Base-by-base conservation (phyloP, 2,113 vertebrate species). In the Sinosuthora webbiana region DNA sequence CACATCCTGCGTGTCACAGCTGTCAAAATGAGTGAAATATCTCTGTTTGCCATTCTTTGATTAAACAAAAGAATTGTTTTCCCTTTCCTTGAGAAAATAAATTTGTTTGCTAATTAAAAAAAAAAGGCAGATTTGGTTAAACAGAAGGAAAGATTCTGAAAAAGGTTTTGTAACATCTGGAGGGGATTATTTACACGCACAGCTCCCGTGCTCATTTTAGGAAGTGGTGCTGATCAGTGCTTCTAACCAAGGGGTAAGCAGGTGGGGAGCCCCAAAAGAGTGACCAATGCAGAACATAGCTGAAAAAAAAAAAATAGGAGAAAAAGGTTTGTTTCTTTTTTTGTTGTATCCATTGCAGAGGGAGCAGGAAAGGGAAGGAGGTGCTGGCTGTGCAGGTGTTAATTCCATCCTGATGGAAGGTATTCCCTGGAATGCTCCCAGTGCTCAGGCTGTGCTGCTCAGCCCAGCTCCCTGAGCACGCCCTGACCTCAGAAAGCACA, bases 241-340 rank as follows among this genome's bases (percentile, higher is more conserved):
- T 74, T n/a, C 42, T 41, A 55, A 50, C 25, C 15, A 67, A 67
- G 13, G 11, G 42, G 11, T 11, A n/a, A 78, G 78, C 5, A 45
- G 27, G 11, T 19, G 21, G 19, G 39, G 31, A 93, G 22, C 39
- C 44, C 57, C 35, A 2, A 7, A 64, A 59, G 3, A 60, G 18
- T 15, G 20, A 82, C 15, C 45, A 37, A 45, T 19, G 31, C 6
- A 60, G 31, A 70, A 74, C 0, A 1, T 0, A 7, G 7, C 17
- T 23, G 20, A 21, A 76, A 76, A 33, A 76, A 76, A 33, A 31
- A 35, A 57, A 67, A 30, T 0, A 20, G 1, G 7, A 10, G 11
- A 28, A 33, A 31, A 35, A 15, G 21, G 14, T 33, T 71, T 27
- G 2, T 6, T 64, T 76, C 56, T 62, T 42, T 18, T 41, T 53